Base-by-base conservation (phyloP, 2,113 vertebrate species). In the Scytalopus superciliaris region DNA sequence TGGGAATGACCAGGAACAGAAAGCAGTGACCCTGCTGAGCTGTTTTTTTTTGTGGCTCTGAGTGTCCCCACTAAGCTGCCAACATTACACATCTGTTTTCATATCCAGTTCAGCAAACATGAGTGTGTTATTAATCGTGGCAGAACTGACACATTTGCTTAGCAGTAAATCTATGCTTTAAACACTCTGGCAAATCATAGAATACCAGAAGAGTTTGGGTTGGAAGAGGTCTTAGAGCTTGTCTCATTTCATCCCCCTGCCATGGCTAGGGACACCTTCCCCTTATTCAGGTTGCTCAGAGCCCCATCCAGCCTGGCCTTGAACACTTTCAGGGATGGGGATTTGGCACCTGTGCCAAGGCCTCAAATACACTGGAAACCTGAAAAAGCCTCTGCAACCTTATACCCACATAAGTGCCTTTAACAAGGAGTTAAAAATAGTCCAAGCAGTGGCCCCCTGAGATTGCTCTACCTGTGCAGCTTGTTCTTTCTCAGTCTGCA, bases 351-450 rank as follows among this genome's bases (percentile, higher is more conserved):
- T 55, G 17, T 76, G 14, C 53, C 47, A n/a, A n/a, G 2, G 19
- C n/a, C 87, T 89, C 45, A 68, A 81, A 84, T 62, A 18, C 1
- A 3, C 40, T 31, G 35, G 39, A 84, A 63, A 55, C 21, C 8
- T 5, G 6, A 64, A 45, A 62, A 89, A 69, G 44, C 21, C 57
- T 27, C 19, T 79, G 50, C 18, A 4, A 3, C 0, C 0, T 70
- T 78, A 39, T 24, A 68, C 22, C 17, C 47, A 35, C 19, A 4
- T 33, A 45, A 78, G 16, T 75, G 44, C 18, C 9, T 89, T 91
- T 81, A 39, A 63, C 19, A 19, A 59, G 57, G 40, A 64, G 28
- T 47, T 85, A 25, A 82, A 78, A 39, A 12, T 12, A 66, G 25
- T 21, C 25, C 44, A 31, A n/a, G 37, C 28, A n/a, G 35, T 27